Evolutionary conservation across 2,888 invertebrate genomes (phyloP).

Genomic region (Stictocephala bisonia): DNA sequence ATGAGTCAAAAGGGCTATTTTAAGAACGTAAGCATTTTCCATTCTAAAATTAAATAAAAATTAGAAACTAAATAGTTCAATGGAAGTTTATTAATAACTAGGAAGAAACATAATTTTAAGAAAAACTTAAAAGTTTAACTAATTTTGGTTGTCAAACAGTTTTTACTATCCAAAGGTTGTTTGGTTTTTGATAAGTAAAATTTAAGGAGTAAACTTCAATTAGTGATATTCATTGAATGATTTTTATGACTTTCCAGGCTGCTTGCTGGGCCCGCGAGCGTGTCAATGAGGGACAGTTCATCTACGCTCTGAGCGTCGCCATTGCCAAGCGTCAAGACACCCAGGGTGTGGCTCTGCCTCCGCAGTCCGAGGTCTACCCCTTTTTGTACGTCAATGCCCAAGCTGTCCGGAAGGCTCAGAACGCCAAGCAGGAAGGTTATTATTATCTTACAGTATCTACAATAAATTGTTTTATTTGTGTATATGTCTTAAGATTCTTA

Average conservation of each 20-base stretch:
- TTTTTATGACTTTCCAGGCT: constrained; percentile 63
- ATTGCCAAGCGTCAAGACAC: constrained; percentile 68
- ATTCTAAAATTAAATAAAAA: too few relatives aligned
- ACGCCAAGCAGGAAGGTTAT: constrained; percentile 46
- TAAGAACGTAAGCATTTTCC: too few relatives aligned
- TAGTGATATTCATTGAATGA: too few relatives aligned
- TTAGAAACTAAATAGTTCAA: too few relatives aligned
- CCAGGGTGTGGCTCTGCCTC: constrained; percentile 68
- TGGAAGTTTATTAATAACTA: too few relatives aligned
- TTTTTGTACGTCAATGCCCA: constrained; percentile 62
- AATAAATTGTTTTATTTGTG: too few relatives aligned
- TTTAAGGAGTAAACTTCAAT: background rate
- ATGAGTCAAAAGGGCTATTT: too few relatives aligned
- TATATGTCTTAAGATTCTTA: too few relatives aligned
- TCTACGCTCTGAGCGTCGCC: constrained; percentile 69
- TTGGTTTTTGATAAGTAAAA: background rate
- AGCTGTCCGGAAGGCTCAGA: constrained; percentile 46
- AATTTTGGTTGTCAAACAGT: background rate
- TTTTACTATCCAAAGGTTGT: background rate
- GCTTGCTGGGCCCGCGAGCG: constrained; percentile 69
- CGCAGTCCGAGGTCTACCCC: constrained; percentile 69
- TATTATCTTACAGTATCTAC: too few relatives aligned
- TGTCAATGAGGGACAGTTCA: constrained; percentile 71
- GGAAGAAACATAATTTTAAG: too few relatives aligned
- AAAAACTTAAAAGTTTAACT: too few relatives aligned